Conservation (phyloP, 2,113 vertebrate species). For the Balaenoptera acutorostrata region DNA sequence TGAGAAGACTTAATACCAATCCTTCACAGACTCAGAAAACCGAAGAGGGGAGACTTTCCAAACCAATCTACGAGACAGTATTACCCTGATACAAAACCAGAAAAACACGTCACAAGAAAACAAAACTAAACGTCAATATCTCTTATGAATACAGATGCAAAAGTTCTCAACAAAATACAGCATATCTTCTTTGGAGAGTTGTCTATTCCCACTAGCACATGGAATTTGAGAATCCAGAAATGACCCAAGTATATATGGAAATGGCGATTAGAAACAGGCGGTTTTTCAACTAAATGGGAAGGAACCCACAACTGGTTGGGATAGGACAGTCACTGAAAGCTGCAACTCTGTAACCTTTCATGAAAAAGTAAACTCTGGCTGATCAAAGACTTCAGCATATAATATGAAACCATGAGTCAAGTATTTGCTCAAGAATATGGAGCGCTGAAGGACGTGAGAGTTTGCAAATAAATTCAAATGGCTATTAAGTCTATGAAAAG, state of each 20-base stretch:
- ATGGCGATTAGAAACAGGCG: not conserved
- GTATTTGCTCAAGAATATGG: not conserved
- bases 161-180: not conserved
- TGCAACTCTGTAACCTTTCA: not conserved
- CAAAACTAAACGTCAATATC: not conserved
- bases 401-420: not conserved
- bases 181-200: not conserved
- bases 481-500: not conserved
- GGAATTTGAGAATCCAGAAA: not conserved
- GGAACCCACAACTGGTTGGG: not conserved
- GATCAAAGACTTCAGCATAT: not conserved
- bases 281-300: not conserved
- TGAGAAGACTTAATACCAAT: not conserved
- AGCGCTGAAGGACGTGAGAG: not conserved
- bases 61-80: not conserved
- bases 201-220: not conserved
- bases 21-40: not conserved
- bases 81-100: not conserved
- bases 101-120: not conserved
- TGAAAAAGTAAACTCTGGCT: not conserved
- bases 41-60: not conserved
- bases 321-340: not conserved
- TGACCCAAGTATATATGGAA: not conserved
- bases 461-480: not conserved
- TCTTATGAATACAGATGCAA: not conserved